Evolutionary conservation across 2,113 vertebrate species (phyloP).

Genomic region (Gobio gobio): DNA sequence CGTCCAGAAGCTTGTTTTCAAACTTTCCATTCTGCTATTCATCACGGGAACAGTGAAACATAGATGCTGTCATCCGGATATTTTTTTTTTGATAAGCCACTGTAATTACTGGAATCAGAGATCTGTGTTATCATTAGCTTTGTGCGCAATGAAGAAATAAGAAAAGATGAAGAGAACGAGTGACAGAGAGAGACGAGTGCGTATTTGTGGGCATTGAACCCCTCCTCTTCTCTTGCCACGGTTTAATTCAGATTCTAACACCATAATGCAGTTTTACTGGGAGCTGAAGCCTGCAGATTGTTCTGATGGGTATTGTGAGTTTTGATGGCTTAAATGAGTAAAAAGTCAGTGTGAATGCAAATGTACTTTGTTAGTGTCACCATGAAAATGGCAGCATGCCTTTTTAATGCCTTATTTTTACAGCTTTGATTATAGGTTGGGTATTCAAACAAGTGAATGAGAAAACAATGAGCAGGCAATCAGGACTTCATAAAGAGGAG

Average conservation of each 20-base stretch:
- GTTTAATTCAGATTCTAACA: constrained; percentile 78
- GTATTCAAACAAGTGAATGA: constrained; percentile 79
- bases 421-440: constrained; percentile 78
- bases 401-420: constrained; percentile 75
- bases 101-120: constrained; percentile 81
- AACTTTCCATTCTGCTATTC: constrained; percentile 23
- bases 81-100: constrained; percentile 73
- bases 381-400: constrained; percentile 79
- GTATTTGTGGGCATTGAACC: constrained; percentile 69
- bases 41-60: not conserved
- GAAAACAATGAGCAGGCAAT: constrained; percentile 81
- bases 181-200: constrained; percentile 70
- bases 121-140: constrained; percentile 78
- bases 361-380: constrained; percentile 76
- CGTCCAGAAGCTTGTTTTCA: constrained; percentile 46
- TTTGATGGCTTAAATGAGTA: constrained; percentile 72
- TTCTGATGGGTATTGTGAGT: constrained; percentile 77
- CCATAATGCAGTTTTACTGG: constrained; percentile 76
- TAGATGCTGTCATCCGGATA: constrained; percentile 70
- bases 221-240: constrained; percentile 61
- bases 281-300: constrained; percentile 64
- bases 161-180: constrained; percentile 69
- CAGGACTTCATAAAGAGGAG: constrained; percentile 75
- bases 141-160: constrained; percentile 74
- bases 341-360: constrained; percentile 75